Evolutionary conservation across 2,888 invertebrate species (phyloP).

Genomic region (Sarcophaga caerulescens): DNA sequence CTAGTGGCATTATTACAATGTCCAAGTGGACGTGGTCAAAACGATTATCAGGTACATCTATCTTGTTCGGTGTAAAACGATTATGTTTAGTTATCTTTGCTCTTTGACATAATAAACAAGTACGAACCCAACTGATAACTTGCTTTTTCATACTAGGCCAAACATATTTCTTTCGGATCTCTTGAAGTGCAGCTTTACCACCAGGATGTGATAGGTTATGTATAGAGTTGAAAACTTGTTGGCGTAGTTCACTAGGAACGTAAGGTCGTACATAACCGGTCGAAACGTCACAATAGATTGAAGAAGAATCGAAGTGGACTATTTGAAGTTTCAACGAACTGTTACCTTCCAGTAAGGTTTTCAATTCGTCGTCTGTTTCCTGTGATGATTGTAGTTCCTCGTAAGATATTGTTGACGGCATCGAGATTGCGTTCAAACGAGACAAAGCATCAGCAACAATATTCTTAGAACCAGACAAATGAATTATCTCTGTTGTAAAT

Average conservation of each 20-base stretch:
- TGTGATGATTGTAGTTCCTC: too few species aligned
- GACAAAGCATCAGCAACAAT: too few species aligned
- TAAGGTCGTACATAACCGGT: conserved; percentile 34
- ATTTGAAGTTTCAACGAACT: conserved; percentile 45
- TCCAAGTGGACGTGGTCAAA: too few species aligned
- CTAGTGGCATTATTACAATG: too few species aligned
- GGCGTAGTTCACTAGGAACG: conserved; percentile 1
- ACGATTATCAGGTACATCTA: too few species aligned
- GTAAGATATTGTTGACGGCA: too few species aligned
- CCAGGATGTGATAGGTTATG: conserved; percentile 6
- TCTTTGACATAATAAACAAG: too few species aligned
- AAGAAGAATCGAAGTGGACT: conserved; percentile 27
- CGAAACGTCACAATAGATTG: conserved; percentile 37
- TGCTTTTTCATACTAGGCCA: conserved; percentile 23
- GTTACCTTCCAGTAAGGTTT: conserved; percentile 38
- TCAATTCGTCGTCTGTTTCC: conserved; percentile 48
- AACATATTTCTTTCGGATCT: conserved; percentile 8
- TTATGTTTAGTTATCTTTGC: too few species aligned
- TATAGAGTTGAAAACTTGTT: conserved; percentile 16
- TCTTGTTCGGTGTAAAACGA: too few species aligned
- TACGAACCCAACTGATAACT: neutral
- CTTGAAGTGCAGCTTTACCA: conserved; percentile 23
- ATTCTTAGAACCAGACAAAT: too few species aligned
- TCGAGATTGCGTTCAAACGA: too few species aligned
- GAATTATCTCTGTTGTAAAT: conserved; percentile 43